Evolutionary conservation across 2,113 vertebrate genomes (phyloP), one percentile per base, ranked within the genome.

Genomic region (Anguilla rostrata): DNA sequence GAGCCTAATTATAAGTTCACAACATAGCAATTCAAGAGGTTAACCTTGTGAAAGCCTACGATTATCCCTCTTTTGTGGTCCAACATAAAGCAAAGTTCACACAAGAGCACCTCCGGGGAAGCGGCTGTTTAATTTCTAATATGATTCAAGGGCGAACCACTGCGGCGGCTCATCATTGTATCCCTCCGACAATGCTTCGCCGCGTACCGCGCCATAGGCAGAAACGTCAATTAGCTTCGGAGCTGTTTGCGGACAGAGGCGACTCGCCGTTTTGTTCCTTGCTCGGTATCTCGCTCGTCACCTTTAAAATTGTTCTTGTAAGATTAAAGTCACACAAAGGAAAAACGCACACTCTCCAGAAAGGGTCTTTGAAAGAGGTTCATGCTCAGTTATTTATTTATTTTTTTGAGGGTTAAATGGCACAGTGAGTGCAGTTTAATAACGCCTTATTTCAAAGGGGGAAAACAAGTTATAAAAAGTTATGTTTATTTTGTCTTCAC

Each of bases 1-100:
- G 2, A 75, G 71, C 71, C n/a, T 75, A 75, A 75, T 75, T 92
- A 90, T 92, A 88, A 88, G 83, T 49, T 14, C 29, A 56, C 92
- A 92, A 94, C 93, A 91, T 85, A 91, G 75, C 89, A 85, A 87
- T 71, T 84, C 40, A 49, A n/a, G 87, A 89, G 84, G 91, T 92
- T 87, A 91, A 89, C 91, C 94, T 92, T 91, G 93, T 87, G 87
- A 86, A 85, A 85, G 88, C 87, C 88, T 87, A 87, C 91, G 82
- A 90, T 39, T 14, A 29, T 88, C 88, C 82, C 87, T 75, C 90
- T 88, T 93, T 95, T 95, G 93, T 95, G 92, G 15, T 82, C 2
- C 34, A 90, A 91, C 89, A 94, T 92, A 94, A 94, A 92, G 91
- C 85, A 86, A 87, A 90, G 81, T 90, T 91, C 66, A 88, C 80